Evolutionary conservation across 2,113 vertebrate species (phyloP), one percentile per base, ranked within the genome.

Genomic region (Anguilla rostrata): DNA sequence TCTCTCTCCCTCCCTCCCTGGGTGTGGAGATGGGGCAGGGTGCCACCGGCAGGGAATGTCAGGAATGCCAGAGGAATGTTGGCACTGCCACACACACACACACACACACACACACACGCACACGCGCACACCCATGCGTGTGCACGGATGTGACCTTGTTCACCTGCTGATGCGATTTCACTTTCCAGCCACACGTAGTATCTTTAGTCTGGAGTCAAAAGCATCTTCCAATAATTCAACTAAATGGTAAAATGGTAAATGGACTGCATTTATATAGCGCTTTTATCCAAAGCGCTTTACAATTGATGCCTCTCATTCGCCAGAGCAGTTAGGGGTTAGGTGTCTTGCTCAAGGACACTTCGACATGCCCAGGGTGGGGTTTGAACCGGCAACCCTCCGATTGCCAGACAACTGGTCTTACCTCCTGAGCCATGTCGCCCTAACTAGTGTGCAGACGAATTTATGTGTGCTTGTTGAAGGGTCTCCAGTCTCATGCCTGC

Each of bases 111-210:
- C 14, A 63, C 41, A 39, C 29, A n/a, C 49, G 75, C 39, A 14
- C 20, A 26, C 39, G 15, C 29, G 39, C 60, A 53, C 11, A 66
- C 26, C n/a, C 85, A 41, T 34, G 22, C 71, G 41, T n/a, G 57
- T 85, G 75, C 82, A 88, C 87, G 80, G 49, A 78, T 86, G 83
- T 14, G 60, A 66, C 60, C 60, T 66, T 8, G 18, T 26, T 66
- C 60, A 3, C 60, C 60, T 26, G 22, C 18, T 22, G 60, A 2
- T 66, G 60, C 18, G 60, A 66, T 20, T 66, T 66, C 60, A 66
- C 20, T 26, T 26, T 1, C 5, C 60, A 4, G 60, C 60, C 22
- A 26, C 3, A 66, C 4, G 60, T 8, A 66, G 60, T 22, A 20
- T 66, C 60, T 6, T 66, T 22, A 66, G 60, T 66, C 60, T 66